Evolutionary conservation across 1,140 invertebrate species (phyloP), one percentile per base, ranked within the genome.

Genomic region (Drosophila paulistorum): DNA sequence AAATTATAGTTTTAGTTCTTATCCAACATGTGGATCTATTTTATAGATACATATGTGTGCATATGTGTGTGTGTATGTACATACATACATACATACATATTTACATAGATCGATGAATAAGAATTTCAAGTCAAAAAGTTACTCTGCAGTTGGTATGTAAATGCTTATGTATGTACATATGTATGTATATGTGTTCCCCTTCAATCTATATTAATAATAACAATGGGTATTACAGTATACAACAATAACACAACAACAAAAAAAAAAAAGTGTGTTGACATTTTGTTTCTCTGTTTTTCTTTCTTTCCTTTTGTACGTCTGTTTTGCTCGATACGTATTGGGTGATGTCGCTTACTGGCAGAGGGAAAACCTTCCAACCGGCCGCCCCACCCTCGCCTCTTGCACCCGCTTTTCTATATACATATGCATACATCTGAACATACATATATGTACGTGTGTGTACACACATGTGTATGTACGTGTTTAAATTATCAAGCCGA

Each of bases 401-500:
- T 26, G 23, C 23, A 30, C 30, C 30, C 6, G 2, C 57, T 5
- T 69, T 58, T 55, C 51, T 37, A 66, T 69, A 66, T 37, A 66
- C 63, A 66, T 69, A 60, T 68, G 33, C 14, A 17, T 48, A 10
- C 14, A 5, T 48, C 7, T 7, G 17, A 10, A 17, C 6, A 7
- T 17, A 17, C 14, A 45, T 9, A 37, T 3, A 39, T 39, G 37
- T 39, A 5, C 11, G 11, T 48, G 14, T 48, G 14, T 48, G 42
- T 17, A 7, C n/a, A n/a, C 20, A 23, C 4, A 79, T 51, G 11
- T 11, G 23, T 62, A 76, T 63, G 73, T 87, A 85, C 83, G 83
- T 87, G 82, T 85, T 82, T 86, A 87, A 85, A 87, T 85, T 87
- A 85, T 85, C 83, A 85, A 85, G 84, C 83, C 80, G 73, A 86